phyloP scores from a whole-genome alignment of 2,797 vertebrate genomes.

The Sebastes glaucus region DNA sequence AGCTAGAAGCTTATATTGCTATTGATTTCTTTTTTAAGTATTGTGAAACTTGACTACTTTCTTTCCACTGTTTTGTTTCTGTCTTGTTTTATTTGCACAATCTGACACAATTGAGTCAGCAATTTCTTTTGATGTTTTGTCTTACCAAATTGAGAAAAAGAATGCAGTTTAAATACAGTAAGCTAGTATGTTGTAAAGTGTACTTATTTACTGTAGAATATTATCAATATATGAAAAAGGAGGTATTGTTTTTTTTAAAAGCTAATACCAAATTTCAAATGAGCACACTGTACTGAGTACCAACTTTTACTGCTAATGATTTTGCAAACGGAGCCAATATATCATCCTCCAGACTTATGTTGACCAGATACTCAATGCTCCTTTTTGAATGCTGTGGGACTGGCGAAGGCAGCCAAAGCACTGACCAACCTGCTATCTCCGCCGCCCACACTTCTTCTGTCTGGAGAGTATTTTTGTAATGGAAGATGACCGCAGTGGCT shows the following conservation, averaged over 20 bases:
- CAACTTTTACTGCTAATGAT: slow-evolving; percentile 31
- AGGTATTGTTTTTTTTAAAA: not conserved
- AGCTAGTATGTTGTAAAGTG: not conserved
- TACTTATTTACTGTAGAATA: not conserved
- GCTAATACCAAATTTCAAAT: not conserved
- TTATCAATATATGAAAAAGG: not conserved
- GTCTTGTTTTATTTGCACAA: slow-evolving; percentile 44
- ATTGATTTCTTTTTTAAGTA: slow-evolving; percentile 57
- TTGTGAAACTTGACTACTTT: slow-evolving; percentile 19
- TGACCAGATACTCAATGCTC: slow-evolving; percentile 37
- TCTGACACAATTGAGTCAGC: slow-evolving; percentile 30
- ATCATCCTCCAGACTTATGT: slow-evolving; percentile 44
- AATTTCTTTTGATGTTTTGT: slow-evolving; percentile 30
- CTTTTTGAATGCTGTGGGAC: slow-evolving; percentile 37
- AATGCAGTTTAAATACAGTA: not conserved
- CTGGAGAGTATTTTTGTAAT: slow-evolving; percentile 54
- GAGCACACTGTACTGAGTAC: not conserved
- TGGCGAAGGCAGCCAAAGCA: slow-evolving; percentile 32
- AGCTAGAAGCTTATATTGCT: slow-evolving; percentile 39
- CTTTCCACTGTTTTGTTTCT: slow-evolving; percentile 16
- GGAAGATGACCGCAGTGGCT: slow-evolving; percentile 60
- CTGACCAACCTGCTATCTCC: slow-evolving; percentile 66
- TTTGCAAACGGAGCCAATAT: slow-evolving; percentile 37
- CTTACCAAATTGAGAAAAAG: not conserved
- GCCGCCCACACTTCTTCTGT: slow-evolving; percentile 68